Evolutionary conservation across 2,888 invertebrate species (phyloP).

Genomic region (Byasa hedistus): DNA sequence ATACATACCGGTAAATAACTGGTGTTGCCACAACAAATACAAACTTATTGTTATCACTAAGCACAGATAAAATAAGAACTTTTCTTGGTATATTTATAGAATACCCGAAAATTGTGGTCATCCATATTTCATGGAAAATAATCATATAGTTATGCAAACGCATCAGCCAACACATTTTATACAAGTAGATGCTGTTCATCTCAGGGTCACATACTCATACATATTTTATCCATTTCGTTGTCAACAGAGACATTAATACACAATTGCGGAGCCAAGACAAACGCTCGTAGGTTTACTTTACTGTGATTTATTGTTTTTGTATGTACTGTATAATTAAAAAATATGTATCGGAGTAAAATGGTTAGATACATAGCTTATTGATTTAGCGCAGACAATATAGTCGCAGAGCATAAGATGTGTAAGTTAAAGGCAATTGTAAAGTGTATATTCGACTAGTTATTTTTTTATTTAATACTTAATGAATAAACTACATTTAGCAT

Average conservation of each 20-base stretch:
- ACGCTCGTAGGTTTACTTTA: conserved; percentile 41
- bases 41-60: too few species aligned
- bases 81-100: too few species aligned
- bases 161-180: too few species aligned
- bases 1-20: too few species aligned
- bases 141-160: too few species aligned
- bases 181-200: too few species aligned
- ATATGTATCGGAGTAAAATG: conserved; percentile 6
- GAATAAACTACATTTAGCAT: too few species aligned
- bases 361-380: conserved; percentile 35
- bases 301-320: conserved; percentile 8
- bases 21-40: too few species aligned
- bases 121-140: too few species aligned
- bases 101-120: too few species aligned
- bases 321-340: conserved; percentile 4
- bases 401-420: not conserved
- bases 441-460: not conserved
- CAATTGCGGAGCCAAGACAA: conserved; percentile 48
- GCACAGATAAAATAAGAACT: too few species aligned
- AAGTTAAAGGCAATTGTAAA: not conserved
- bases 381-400: conserved; percentile 28
- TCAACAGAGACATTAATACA: conserved; percentile 54
- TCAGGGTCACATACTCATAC: not conserved
- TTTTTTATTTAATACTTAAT: too few species aligned
- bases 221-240: conserved; percentile 34